Conservation (phyloP, 2,797 vertebrate species). For the Parotocinclus haroldoi region DNA sequence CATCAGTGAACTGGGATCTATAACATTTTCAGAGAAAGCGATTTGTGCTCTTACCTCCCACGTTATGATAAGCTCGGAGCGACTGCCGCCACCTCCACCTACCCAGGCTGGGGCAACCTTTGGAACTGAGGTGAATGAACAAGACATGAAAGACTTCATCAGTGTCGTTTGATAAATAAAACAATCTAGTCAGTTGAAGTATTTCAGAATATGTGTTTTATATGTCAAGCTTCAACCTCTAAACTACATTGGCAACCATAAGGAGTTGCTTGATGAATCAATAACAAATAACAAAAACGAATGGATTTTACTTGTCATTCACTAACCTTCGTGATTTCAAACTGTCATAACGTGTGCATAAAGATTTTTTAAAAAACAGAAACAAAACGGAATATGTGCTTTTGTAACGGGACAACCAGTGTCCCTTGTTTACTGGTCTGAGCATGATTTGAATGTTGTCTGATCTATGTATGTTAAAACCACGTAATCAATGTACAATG, state of each 20-base stretch:
- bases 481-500: no score
- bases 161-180: not conserved
- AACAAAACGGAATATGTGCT: no score
- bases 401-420: no score
- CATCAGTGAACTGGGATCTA: no score
- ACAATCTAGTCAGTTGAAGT: not conserved
- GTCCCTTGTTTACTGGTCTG: no score
- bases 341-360: no score
- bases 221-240: not conserved
- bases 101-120: conserved; percentile 73
- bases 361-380: no score
- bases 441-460: no score
- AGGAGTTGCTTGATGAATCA: not conserved
- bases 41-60: conserved; percentile 52
- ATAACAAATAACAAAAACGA: no score
- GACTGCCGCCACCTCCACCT: conserved; percentile 87
- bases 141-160: not conserved
- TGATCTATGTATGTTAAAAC: no score
- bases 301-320: no score
- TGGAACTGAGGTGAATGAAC: not conserved
- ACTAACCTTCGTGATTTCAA: no score
- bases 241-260: not conserved
- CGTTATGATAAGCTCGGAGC: conserved; percentile 89
- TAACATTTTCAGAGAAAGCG: not conserved
- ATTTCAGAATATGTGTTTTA: not conserved